Conservation (phyloP, 2,797 vertebrate species). For the Falco cherrug region DNA sequence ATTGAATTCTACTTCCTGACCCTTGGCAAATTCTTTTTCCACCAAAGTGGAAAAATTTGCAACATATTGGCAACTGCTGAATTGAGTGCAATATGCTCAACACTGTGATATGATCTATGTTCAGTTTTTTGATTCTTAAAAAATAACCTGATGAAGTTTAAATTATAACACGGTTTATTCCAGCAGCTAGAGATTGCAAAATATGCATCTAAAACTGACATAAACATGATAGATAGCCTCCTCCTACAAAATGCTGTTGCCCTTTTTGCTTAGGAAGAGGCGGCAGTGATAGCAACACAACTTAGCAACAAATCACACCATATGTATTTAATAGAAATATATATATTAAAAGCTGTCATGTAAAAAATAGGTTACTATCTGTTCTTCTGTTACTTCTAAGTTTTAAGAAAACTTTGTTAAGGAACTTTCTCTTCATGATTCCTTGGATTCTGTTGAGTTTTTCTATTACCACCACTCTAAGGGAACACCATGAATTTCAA, state of each 20-base stretch:
- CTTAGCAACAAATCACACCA: constrained; percentile 18
- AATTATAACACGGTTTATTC: background rate
- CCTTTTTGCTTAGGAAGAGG: constrained; percentile 27
- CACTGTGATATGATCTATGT: background rate
- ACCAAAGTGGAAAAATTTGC: background rate
- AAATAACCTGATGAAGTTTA: background rate
- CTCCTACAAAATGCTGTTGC: constrained; percentile 6
- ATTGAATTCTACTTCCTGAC: background rate
- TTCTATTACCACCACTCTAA: background rate
- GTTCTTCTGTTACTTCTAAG: constrained; percentile 11
- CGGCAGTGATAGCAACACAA: background rate
- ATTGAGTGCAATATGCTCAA: background rate
- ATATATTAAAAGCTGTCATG: background rate
- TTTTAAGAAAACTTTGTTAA: constrained; percentile 16
- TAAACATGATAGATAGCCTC: background rate
- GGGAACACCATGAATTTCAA: background rate
- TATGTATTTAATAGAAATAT: constrained; percentile 46
- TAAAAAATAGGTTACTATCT: background rate
- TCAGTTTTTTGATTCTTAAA: background rate
- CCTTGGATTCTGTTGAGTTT: background rate
- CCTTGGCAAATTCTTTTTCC: background rate
- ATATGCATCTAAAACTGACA: constrained; percentile 10
- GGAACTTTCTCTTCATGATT: background rate
- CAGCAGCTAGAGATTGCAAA: background rate
- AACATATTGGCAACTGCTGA: background rate